Conservation (phyloP, 2,113 vertebrate species). For the Miniopterus natalensis region DNA sequence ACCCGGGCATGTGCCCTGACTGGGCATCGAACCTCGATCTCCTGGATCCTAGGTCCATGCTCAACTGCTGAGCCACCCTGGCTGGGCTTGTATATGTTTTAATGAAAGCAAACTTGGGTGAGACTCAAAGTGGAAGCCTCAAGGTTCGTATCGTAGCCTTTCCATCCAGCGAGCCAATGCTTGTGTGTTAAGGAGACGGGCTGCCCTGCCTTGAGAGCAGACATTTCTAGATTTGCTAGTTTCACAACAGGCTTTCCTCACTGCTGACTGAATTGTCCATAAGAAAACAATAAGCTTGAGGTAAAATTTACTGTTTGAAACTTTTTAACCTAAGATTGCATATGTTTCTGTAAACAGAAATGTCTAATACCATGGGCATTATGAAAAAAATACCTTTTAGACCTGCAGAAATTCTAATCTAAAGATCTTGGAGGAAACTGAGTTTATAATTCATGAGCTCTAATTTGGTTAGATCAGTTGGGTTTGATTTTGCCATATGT, state of each 20-base stretch:
- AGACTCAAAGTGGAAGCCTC: neutral
- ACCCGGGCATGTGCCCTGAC: no score
- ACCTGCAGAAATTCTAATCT: neutral
- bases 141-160: neutral
- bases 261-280: neutral
- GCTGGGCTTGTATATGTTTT: neutral
- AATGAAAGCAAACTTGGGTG: neutral
- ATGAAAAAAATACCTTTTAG: slow-evolving; percentile 49
- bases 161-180: no score
- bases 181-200: neutral
- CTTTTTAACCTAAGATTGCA: neutral
- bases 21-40: no score
- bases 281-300: neutral
- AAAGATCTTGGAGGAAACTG: neutral
- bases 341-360: neutral
- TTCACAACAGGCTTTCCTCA: neutral
- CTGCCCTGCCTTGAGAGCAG: neutral
- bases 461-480: neutral
- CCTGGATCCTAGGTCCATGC: no score
- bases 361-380: neutral
- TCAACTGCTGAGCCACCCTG: no score
- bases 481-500: neutral
- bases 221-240: neutral
- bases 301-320: slow-evolving; percentile 20
- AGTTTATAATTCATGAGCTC: slow-evolving; percentile 18